Evolutionary conservation across 2,888 invertebrate genomes (phyloP).

Genomic region (Ochropleura plecta): DNA sequence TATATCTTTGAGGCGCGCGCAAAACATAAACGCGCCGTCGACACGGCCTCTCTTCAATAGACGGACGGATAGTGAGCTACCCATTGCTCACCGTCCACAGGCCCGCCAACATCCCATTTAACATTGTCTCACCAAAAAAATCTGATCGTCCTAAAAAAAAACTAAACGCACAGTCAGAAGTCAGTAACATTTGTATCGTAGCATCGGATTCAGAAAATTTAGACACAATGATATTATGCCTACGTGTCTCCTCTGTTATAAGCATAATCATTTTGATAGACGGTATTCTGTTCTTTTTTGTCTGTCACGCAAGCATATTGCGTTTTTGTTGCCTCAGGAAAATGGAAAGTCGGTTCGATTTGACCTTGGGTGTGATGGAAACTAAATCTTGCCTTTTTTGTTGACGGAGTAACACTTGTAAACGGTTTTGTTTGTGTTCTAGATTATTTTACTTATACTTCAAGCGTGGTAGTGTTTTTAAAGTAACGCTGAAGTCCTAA

Average conservation of each 20-base stretch:
- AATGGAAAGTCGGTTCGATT: constrained; percentile 46
- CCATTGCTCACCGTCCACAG: too few species aligned
- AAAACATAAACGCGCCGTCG: too few species aligned
- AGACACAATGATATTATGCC: constrained; percentile 56
- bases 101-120: not conserved
- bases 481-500: too few species aligned
- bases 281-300: constrained; percentile 58
- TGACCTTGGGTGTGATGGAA: constrained; percentile 44
- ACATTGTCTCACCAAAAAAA: not conserved
- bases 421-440: constrained; percentile 3
- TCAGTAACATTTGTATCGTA: constrained; percentile 42
- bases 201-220: constrained; percentile 35
- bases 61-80: too few species aligned
- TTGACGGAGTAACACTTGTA: not conserved
- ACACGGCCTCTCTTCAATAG: too few species aligned
- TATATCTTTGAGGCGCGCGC: too few species aligned
- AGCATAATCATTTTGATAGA: constrained; percentile 63
- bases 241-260: constrained; percentile 55
- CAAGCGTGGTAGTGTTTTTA: not conserved
- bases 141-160: constrained; percentile 2
- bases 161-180: constrained; percentile 16
- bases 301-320: constrained; percentile 54
- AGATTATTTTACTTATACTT: not conserved
- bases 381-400: constrained; percentile 35
- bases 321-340: constrained; percentile 51